Conservation (phyloP, 2,888 invertebrate species). For the Leucoma salicis region DNA sequence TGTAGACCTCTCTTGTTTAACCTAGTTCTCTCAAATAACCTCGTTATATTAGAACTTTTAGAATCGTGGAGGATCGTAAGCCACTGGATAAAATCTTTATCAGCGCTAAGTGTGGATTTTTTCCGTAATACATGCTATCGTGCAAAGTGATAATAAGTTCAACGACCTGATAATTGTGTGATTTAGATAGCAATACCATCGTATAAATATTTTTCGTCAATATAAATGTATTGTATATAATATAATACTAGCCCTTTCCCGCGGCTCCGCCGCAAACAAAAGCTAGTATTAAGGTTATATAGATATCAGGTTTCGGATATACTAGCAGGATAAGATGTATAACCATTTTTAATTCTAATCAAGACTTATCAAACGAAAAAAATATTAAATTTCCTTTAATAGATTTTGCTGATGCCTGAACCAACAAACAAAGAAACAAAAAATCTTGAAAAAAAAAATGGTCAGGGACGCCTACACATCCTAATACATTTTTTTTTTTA, state of each 20-base stretch:
- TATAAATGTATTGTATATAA: constrained; percentile 12
- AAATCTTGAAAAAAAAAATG: too few relatives aligned
- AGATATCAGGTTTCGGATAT: too few relatives aligned
- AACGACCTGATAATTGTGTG: constrained; percentile 63
- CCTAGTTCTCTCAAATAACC: constrained; percentile 19
- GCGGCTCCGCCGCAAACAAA: too few relatives aligned
- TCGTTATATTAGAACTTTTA: constrained; percentile 6
- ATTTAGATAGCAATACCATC: constrained; percentile 53
- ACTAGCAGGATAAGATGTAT: too few relatives aligned
- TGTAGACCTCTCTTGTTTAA: constrained; percentile 35
- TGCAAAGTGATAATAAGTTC: constrained; percentile 67
- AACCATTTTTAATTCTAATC: too few relatives aligned
- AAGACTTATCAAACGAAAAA: too few relatives aligned
- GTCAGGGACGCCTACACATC: too few relatives aligned
- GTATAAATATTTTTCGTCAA: constrained; percentile 32
- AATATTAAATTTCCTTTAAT: too few relatives aligned
- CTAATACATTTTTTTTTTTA: too few relatives aligned
- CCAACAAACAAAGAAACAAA: too few relatives aligned
- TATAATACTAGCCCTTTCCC: not conserved
- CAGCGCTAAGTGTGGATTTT: constrained; percentile 63
- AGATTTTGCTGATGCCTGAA: too few relatives aligned
- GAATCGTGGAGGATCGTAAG: constrained; percentile 40
- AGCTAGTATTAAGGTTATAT: too few relatives aligned
- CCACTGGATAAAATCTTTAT: constrained; percentile 52
- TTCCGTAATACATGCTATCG: constrained; percentile 72